Base-by-base conservation (phyloP, 2,888 invertebrate genomes). In the Cetonia aurata region DNA sequence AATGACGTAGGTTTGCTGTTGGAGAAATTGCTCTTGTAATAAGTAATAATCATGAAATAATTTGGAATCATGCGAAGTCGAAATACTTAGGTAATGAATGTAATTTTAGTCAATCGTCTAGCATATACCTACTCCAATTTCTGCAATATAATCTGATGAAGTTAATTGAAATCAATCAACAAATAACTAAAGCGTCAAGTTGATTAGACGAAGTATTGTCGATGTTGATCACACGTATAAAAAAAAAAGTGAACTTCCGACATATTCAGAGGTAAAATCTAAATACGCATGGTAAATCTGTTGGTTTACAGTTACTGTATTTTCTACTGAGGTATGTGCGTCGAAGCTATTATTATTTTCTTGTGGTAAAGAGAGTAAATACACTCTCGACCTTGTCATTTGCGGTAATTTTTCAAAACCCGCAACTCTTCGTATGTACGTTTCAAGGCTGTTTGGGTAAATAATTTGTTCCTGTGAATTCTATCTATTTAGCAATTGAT, bases 341-440 rank as follows among this genome's bases (percentile, higher is more conserved):
- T 50, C 37, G 50, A 65, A 50, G 50, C 15, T 37, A 37, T 65
- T 65, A 50, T 50, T 65, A 65, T 65, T 65, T 41, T 33, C 33
- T 17, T 50, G 17, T 15, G 31, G 50, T 33, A 50, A 65, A 50
- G 50, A 50, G 50, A 65, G 62, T 65, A 65, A 65, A 65, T 50
- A 65, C 17, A 37, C 37, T 37, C 50, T 17, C 19, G 62, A 65
- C 62, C 62, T 65, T 65, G 50, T 65, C 62, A 65, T 65, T 65
- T 65, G 62, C 17, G 50, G 62, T 65, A 65, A 65, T 65, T 65
- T 65, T 65, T 65, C 19, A n/a, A 15, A 15, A 37, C 33, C 37
- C 50, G 37, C 19, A 19, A 37, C 19, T n/a, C n/a, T n/a, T n/a
- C 15, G 50, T 25, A 17, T 37, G 50, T 37, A 15, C 17, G 50